phyloP scores from a whole-genome alignment of 1,140 invertebrate genomes.

The Hormaphis cornu region DNA sequence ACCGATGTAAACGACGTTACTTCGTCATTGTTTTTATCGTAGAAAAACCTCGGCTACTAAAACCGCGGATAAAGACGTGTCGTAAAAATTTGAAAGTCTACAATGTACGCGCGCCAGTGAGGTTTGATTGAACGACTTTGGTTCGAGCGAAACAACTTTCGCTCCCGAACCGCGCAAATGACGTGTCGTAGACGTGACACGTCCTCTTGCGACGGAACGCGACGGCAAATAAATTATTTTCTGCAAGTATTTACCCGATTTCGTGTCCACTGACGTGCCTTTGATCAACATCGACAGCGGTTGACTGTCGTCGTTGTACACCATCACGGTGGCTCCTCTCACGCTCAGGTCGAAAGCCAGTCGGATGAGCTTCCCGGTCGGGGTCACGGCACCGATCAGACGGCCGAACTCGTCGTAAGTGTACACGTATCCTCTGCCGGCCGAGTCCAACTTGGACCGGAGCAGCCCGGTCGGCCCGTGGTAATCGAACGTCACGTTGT shows the following conservation, averaged over 20 bases:
- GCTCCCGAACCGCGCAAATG: too few relatives aligned
- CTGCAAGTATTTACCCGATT: constrained; percentile 45
- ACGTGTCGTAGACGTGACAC: too few relatives aligned
- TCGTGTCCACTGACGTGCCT: constrained; percentile 71
- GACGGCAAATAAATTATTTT: too few relatives aligned
- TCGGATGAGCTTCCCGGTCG: constrained; percentile 79
- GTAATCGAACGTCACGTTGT: constrained; percentile 87
- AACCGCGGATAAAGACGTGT: too few relatives aligned
- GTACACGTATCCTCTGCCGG: constrained; percentile 85
- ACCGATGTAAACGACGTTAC: too few relatives aligned
- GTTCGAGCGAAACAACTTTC: too few relatives aligned
- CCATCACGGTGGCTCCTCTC: constrained; percentile 76
- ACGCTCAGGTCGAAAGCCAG: constrained; percentile 77
- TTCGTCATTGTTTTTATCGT: too few relatives aligned
- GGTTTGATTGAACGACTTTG: too few relatives aligned
- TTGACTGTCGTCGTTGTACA: constrained; percentile 70
- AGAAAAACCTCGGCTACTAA: too few relatives aligned
- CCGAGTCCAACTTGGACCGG: constrained; percentile 77
- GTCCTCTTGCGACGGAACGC: too few relatives aligned
- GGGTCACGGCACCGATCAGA: constrained; percentile 77
- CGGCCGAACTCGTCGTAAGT: constrained; percentile 92
- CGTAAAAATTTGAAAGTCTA: too few relatives aligned
- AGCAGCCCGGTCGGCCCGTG: constrained; percentile 78
- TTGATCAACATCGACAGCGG: constrained; percentile 78
- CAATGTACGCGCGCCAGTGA: too few relatives aligned